Evolutionary conservation across 2,888 invertebrate species (phyloP), one percentile per base, ranked within the genome.

Genomic region (Deilephila porcellus): DNA sequence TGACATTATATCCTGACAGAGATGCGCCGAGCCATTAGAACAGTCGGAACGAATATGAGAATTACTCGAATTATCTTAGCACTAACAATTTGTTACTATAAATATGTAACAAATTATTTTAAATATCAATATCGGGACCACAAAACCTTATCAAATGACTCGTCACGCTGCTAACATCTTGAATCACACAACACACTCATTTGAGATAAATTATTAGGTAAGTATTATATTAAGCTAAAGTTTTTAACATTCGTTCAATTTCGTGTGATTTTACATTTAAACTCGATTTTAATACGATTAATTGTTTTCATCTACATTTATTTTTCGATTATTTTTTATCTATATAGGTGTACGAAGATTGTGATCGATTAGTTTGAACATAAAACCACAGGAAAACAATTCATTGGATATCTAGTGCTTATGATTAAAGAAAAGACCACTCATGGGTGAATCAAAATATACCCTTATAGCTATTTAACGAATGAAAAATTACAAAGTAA

Each of bases 181-280:
- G 71, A 67, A 76, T 74, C 78, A 77, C 64, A 75, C 81, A 78
- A 75, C 73, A 77, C 73, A 75, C 77, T 80, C 79, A 53, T 76
- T 77, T 81, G 78, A 81, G 79, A 80, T 84, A 86, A 87, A 85
- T 89, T 88, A 87, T 85, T 86, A 86, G 80, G 83, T 87, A 85
- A 83, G 82, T 86, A 85, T 87, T 86, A 86, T 77, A 79, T 85
- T 82, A 82, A 83, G 81, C 77, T 84, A 85, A 81, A 80, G 79
- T 32, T 73, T 84, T 87, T 83, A 85, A 85, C 79, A 83, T 85
- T 86, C 83, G 79, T 85, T 85, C 52, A 78, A 82, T 86, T 88
- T 90, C 86, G 85, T 86, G 88, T 88, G 88, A 88, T 87, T 89
- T 89, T 87, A 88, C 80, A 86, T 86, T 86, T 85, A 87, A 88